These are phyloP conservation scores for Gryllus longicercus DNA, from an alignment of 2,888 invertebrate species.

Conservation along the genomic window DNA sequence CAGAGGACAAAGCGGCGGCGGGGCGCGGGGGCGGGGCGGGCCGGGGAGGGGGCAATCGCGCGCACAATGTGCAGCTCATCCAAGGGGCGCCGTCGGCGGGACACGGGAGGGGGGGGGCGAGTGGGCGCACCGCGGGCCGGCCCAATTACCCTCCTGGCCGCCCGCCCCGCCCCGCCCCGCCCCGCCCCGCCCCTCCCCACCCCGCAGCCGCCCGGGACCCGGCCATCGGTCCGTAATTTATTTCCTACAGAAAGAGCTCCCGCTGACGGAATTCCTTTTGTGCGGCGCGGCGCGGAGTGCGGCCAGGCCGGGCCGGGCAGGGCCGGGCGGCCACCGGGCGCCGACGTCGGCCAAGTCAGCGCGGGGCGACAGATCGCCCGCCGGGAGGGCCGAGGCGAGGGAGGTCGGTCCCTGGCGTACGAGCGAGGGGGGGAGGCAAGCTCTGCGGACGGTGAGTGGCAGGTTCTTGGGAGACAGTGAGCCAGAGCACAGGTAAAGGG, in stretches of 20 bases:
- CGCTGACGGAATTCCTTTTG: slow-evolving; percentile 4
- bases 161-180: neutral
- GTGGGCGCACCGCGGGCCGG: neutral
- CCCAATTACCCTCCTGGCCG: neutral
- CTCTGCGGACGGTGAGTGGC: too few species aligned
- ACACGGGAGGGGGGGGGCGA: neutral
- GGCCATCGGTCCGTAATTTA: slow-evolving; percentile 3
- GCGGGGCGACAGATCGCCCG: too few species aligned
- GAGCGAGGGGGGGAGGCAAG: too few species aligned
- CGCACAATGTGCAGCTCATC: neutral
- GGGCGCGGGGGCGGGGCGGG: neutral
- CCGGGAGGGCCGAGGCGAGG: too few species aligned
- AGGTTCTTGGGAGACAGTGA: too few species aligned
- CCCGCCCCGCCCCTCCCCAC: neutral
- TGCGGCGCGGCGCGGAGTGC: neutral
- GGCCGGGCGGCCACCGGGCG: too few species aligned
- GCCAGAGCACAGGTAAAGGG: too few species aligned
- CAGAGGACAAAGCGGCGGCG: neutral
- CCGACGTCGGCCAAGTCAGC: too few species aligned
- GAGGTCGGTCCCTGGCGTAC: too few species aligned
- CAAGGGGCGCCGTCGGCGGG: neutral
- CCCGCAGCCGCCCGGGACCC: neutral
- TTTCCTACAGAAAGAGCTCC: slow-evolving; percentile 7
- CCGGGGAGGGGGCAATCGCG: neutral
- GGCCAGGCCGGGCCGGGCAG: too few species aligned